A percentile compares a stretch with the other conserved stretches of the same genome.
These are phyloP conservation scores for Seriola dumerili DNA, from an alignment of 2,113 vertebrate genomes.

Conservation along the genomic window DNA sequence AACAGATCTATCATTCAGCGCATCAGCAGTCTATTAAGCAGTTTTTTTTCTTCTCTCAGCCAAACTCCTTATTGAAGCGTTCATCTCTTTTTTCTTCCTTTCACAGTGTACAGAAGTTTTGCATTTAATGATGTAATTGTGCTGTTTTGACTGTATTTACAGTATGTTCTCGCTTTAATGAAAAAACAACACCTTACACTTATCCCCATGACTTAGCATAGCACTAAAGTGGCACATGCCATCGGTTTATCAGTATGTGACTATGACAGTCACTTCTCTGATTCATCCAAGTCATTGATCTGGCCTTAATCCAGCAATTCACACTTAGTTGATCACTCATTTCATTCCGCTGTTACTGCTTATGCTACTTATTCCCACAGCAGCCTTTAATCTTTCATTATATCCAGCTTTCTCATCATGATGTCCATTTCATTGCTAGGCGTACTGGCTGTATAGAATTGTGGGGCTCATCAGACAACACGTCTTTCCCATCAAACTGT, in stretches of 20 bases:
- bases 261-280: neutral
- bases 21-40: conserved; percentile 42
- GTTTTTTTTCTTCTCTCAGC: neutral
- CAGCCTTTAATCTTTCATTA: neutral
- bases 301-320: neutral
- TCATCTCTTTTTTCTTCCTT: neutral
- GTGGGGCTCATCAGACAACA: neutral
- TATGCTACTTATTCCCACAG: neutral
- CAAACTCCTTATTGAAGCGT: neutral
- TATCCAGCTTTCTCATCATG: neutral
- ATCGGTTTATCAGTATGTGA: neutral
- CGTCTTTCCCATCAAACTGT: neutral
- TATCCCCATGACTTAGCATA: neutral
- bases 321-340: neutral
- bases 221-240: neutral
- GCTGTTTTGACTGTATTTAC: neutral
- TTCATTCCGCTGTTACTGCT: neutral
- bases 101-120: neutral
- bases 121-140: neutral
- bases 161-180: neutral
- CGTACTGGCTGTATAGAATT: neutral
- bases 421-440: neutral
- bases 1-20: conserved; percentile 49
- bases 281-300: neutral
- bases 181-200: neutral